Percentiles rank a stretch among this genome's conserved stretches.
phyloP scores from a whole-genome alignment of 2,888 invertebrate species.

The Athetis lepigone region DNA sequence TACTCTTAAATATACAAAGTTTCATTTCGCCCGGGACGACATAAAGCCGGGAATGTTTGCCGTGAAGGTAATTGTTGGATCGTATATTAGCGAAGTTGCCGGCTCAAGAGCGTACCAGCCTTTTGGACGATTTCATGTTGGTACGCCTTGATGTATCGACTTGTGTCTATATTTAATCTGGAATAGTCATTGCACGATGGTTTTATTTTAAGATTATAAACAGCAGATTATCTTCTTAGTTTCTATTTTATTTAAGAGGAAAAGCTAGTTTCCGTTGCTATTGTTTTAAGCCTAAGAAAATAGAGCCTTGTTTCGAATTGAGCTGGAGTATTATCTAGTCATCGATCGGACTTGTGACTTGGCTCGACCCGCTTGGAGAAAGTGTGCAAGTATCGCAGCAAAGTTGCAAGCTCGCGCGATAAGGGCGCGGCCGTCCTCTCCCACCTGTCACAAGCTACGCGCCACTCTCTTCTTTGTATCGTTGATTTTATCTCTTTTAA shows the following conservation, averaged over 20 bases:
- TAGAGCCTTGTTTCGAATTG: conserved; percentile 2
- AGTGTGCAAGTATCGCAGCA: conserved; percentile 63
- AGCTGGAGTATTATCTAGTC: conserved; percentile 53
- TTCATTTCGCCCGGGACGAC: conserved; percentile 65
- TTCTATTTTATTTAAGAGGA: background rate
- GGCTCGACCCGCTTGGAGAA: conserved; percentile 47
- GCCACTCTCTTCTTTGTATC: conserved; percentile 73
- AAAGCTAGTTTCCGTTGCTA: background rate
- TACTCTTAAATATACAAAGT: conserved; percentile 69
- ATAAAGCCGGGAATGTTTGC: conserved; percentile 71
- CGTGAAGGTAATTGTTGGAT: conserved; percentile 75
- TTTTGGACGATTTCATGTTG: conserved; percentile 54
- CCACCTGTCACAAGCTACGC: conserved; percentile 72
- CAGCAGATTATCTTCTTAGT: background rate
- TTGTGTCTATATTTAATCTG: conserved; percentile 38
- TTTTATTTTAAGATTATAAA: background rate
- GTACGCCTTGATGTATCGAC: conserved; percentile 52
- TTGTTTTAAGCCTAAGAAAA: conserved; percentile 10
- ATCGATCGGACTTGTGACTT: conserved; percentile 60
- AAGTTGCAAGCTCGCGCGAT: conserved; percentile 72
- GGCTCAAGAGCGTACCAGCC: conserved; percentile 59
- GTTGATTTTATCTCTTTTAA: conserved; percentile 80
- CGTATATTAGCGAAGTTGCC: conserved; percentile 74
- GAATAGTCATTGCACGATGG: conserved; percentile 15
- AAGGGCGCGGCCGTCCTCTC: conserved; percentile 70